These are phyloP conservation scores for Onychostoma macrolepis DNA, from an alignment of 2,113 vertebrate species.

Conservation along the genomic window DNA sequence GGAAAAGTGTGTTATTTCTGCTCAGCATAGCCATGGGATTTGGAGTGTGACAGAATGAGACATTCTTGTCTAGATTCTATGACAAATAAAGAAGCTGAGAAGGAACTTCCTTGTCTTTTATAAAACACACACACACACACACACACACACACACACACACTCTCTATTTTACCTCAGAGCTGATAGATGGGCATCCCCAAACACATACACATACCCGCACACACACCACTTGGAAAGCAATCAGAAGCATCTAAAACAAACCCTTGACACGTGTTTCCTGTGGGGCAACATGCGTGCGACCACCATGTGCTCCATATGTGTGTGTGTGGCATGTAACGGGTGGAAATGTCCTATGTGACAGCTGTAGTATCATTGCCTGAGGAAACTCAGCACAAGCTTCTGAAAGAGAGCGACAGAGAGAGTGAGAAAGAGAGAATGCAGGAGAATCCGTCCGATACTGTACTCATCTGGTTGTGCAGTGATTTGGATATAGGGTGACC, in stretches of 20 bases:
- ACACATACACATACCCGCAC: background rate
- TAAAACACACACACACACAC: background rate
- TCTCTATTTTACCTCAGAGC: conserved; percentile 7
- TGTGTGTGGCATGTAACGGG: conserved; percentile 48
- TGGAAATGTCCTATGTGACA: conserved; percentile 60
- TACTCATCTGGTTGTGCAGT: conserved; percentile 5
- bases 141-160: background rate
- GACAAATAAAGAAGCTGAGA: background rate
- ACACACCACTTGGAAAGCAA: background rate
- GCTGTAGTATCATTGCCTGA: conserved; percentile 59
- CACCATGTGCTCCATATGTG: conserved; percentile 36
- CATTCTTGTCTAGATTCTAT: background rate
- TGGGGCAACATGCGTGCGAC: conserved; percentile 28
- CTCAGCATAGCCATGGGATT: background rate
- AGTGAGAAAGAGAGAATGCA: conserved; percentile 42
- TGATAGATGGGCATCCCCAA: background rate
- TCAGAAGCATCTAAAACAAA: background rate
- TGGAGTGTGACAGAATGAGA: background rate
- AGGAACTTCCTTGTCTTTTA: background rate
- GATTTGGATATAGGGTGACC: background rate
- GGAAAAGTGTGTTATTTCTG: background rate
- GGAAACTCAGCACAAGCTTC: conserved; percentile 26
- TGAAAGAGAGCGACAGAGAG: conserved; percentile 55
- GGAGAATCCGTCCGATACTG: background rate
- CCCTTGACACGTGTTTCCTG: conserved; percentile 9